A percentile compares a stretch with the other conserved stretches of the same genome.
These are phyloP conservation scores for Idris sp. DNA, from an alignment of 1,140 invertebrate genomes.

Conservation along the genomic window DNA sequence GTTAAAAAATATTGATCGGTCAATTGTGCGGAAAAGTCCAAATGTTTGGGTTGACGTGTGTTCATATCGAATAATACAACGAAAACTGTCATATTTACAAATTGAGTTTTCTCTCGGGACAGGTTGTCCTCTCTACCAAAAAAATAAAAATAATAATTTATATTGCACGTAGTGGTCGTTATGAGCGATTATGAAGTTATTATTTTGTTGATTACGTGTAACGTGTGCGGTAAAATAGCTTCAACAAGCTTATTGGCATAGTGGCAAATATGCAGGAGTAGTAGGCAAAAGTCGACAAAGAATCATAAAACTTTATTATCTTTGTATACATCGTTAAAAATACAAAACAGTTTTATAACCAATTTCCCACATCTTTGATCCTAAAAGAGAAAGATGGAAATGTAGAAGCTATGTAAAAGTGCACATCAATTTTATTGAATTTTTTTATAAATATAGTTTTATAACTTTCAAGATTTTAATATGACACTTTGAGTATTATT, in stretches of 20 bases:
- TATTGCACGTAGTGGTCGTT: slow-evolving; percentile 9
- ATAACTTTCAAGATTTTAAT: no score
- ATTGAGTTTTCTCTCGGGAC: slow-evolving; percentile 8
- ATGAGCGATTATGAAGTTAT: slow-evolving; percentile 13
- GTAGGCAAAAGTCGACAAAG: slow-evolving; percentile 17
- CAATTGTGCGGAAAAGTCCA: slow-evolving; percentile 7
- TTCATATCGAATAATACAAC: slow-evolving; percentile 4
- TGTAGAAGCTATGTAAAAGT: slow-evolving; percentile 20
- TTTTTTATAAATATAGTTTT: no score
- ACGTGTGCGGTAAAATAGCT: background rate
- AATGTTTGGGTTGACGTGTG: slow-evolving; percentile 1
- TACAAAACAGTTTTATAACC: slow-evolving; percentile 26
- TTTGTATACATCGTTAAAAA: slow-evolving; percentile 22
- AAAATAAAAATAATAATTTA: slow-evolving; percentile 32
- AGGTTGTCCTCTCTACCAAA: background rate
- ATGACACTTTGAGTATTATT: no score
- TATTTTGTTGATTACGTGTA: slow-evolving; percentile 11
- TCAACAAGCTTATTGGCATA: slow-evolving; percentile 5
- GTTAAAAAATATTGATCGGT: background rate
- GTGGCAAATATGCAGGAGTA: slow-evolving; percentile 18
- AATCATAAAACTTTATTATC: slow-evolving; percentile 34
- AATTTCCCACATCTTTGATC: slow-evolving; percentile 26
- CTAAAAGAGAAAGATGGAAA: slow-evolving; percentile 1
- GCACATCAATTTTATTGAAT: no score
- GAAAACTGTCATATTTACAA: slow-evolving; percentile 15